A percentile compares a stretch with the other conserved stretches of the same genome.
Conservation (phyloP, 2,797 vertebrate genomes). For the Eidolon dupreanum region DNA sequence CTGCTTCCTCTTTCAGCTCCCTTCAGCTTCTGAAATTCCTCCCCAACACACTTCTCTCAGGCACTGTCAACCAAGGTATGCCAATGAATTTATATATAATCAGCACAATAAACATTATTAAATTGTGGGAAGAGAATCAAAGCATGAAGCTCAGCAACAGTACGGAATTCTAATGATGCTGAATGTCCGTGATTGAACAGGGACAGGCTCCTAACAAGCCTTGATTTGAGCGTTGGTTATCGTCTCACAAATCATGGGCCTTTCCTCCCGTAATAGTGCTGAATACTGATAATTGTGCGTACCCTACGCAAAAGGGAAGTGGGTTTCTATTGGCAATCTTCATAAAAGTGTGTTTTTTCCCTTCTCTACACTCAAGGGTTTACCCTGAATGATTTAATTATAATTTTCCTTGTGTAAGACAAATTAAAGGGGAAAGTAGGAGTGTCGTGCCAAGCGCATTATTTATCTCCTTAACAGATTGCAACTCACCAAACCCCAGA, state of each 20-base stretch:
- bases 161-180: constrained; percentile 85
- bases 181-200: constrained; percentile 78
- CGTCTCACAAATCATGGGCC: constrained; percentile 86
- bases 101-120: constrained; percentile 87
- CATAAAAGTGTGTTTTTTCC: constrained; percentile 87
- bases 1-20: neutral
- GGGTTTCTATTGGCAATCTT: constrained; percentile 87
- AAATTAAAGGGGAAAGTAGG: constrained; percentile 96
- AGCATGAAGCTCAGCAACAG: constrained; percentile 81
- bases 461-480: constrained; percentile 98
- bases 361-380: constrained; percentile 90
- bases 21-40: neutral
- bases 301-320: constrained; percentile 83
- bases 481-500: constrained; percentile 93
- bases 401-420: constrained; percentile 94
- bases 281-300: constrained; percentile 88
- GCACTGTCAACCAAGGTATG: constrained; percentile 80
- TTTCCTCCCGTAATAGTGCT: constrained; percentile 80
- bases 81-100: constrained; percentile 84
- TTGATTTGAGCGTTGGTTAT: constrained; percentile 84
- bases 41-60: constrained; percentile 65
- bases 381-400: constrained; percentile 98
- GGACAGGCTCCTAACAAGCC: constrained; percentile 88
- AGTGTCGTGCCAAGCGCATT: constrained; percentile 95
- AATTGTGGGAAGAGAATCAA: constrained; percentile 85